Conservation (phyloP, 1,140 invertebrate genomes). For the Agrilus planipennis region DNA sequence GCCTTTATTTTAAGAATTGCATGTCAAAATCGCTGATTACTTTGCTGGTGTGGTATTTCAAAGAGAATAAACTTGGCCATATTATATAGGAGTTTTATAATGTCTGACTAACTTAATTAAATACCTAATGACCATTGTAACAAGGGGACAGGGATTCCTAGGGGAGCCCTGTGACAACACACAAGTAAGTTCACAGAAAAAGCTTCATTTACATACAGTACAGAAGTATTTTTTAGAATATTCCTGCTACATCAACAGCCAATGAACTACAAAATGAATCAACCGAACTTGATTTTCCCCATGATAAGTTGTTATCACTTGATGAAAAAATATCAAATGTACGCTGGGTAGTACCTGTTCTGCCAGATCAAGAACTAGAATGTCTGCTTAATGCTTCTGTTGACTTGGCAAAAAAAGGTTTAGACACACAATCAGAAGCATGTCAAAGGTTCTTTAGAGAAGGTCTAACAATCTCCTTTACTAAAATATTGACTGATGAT, state of each 20-base stretch:
- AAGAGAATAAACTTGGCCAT: too few relatives aligned
- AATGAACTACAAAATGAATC: constrained; percentile 37
- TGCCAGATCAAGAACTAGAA: constrained; percentile 92
- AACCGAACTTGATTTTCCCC: constrained; percentile 67
- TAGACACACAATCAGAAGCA: constrained; percentile 78
- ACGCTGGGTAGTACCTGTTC: constrained; percentile 92
- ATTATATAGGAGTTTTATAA: too few relatives aligned
- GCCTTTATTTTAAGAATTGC: too few relatives aligned
- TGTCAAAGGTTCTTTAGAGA: constrained; percentile 94
- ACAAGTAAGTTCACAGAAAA: too few relatives aligned
- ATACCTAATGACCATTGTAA: constrained; percentile 43
- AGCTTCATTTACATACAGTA: too few relatives aligned
- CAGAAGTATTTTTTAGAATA: too few relatives aligned
- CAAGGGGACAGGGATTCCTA: constrained; percentile 46
- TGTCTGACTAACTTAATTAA: constrained; percentile 1
- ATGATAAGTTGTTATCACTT: constrained; percentile 69
- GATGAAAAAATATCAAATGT: constrained; percentile 93
- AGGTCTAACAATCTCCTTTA: constrained; percentile 89
- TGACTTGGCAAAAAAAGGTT: constrained; percentile 68
- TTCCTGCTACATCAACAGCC: too few relatives aligned
- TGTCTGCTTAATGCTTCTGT: constrained; percentile 82
- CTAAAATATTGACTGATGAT: constrained; percentile 96
- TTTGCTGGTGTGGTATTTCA: too few relatives aligned
- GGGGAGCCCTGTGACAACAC: constrained; percentile 45
- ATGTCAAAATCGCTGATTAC: too few relatives aligned